phyloP scores from a whole-genome alignment of 2,113 vertebrate genomes.

The Corvus moneduloides region DNA sequence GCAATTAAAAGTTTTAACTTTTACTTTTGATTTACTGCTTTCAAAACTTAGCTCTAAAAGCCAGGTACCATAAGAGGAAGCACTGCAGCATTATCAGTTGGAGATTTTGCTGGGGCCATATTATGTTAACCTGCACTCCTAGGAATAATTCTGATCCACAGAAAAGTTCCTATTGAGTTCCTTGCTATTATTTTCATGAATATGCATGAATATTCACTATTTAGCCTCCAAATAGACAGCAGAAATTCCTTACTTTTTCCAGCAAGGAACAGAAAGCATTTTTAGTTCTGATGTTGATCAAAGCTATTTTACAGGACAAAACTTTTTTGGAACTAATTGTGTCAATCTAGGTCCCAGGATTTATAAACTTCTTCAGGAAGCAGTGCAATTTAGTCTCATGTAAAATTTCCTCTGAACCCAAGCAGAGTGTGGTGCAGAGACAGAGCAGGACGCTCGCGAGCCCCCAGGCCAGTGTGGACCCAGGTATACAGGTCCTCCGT shows the following conservation, averaged over 20 bases:
- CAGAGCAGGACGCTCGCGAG: rapidly evolving
- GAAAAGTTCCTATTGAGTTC: neutral
- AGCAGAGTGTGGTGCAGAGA: neutral
- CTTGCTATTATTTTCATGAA: neutral
- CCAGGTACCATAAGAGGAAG: neutral
- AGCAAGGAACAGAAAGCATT: neutral
- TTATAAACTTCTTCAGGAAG: neutral
- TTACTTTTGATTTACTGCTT: conserved; percentile 20
- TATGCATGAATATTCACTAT: neutral
- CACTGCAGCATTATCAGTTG: neutral
- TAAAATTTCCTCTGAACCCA: neutral
- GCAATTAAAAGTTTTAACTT: neutral
- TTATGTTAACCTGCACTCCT: neutral
- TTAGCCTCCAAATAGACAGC: neutral
- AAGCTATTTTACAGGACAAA: neutral
- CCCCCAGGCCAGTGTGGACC: neutral
- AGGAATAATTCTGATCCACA: neutral
- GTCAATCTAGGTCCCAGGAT: neutral
- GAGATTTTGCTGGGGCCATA: neutral
- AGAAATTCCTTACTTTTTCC: neutral
- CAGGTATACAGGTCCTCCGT: neutral
- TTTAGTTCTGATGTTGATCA: neutral
- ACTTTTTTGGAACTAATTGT: neutral
- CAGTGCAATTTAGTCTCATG: neutral
- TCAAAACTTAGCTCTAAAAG: neutral